These are phyloP conservation scores for Apotomis turbidana DNA, from an alignment of 2,888 invertebrate genomes.

Conservation along the genomic window DNA sequence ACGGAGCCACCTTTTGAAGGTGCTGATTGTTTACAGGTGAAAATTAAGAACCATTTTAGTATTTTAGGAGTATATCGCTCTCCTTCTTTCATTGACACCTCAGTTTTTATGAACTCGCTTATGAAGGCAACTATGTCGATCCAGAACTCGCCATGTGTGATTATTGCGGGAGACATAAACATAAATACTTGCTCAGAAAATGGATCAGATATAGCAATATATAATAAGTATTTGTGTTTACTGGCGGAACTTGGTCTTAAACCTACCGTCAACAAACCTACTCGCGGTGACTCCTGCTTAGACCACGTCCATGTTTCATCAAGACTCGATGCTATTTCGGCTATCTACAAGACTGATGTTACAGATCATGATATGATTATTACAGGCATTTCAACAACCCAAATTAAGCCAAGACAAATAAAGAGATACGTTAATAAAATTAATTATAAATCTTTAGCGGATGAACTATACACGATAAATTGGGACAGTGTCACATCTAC, in stretches of 20 bases:
- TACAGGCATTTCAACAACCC: not conserved
- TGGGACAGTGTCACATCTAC: not conserved
- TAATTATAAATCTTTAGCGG: not conserved
- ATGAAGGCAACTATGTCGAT: no score
- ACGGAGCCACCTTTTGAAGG: conserved; percentile 39
- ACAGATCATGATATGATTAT: conserved; percentile 5
- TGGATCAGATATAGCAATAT: no score
- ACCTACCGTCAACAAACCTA: not conserved
- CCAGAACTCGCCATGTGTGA: no score
- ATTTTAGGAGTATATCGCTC: conserved; percentile 42
- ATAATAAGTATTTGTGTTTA: no score
- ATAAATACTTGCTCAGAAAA: no score
- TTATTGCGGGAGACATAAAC: no score
- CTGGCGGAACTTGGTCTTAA: no score
- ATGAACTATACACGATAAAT: not conserved
- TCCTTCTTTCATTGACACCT: conserved; percentile 33
- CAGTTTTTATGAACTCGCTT: not conserved
- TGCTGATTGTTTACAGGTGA: conserved; percentile 38
- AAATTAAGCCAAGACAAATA: no score
- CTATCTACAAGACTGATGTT: not conserved
- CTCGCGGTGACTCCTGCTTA: not conserved
- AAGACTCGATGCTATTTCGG: not conserved
- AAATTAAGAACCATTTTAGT: conserved; percentile 2
- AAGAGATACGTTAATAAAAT: not conserved
- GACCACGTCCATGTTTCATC: conserved; percentile 2